Evolutionary conservation across 2,113 vertebrate species (phyloP), one percentile per base, ranked within the genome.

Genomic region (Acanthisitta chloris): DNA sequence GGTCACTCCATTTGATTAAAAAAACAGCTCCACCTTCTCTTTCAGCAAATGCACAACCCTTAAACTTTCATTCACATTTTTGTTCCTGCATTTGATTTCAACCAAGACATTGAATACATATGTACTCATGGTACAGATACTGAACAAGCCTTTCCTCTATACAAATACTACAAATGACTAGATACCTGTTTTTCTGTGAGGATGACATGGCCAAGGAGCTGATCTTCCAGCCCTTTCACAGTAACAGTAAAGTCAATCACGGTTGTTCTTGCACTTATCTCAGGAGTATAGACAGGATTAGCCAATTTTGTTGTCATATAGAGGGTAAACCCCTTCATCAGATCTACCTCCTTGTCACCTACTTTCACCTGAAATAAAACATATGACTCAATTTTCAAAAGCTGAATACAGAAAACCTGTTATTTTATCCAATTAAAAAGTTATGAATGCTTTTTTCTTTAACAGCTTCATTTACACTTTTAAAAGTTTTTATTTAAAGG

Each of bases 191-290:
- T 99, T 97, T 99, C 98, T 58, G 97, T 98, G 72, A 98, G 98
- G 71, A 99, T 99, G 74, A 99, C 98, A 18, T 98, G 97, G 19
- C 98, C 98, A 93, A 99, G 98, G 48, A 99, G 98, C 89, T 99
- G 98, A 96, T 99, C 98, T 97, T 99, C 98, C 71, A 99, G 94
- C 6, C 98, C 98, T 92, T 97, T 97, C 97, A 98, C 89, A 42
- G 98, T 99, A 59, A 99, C 98, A 6, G 98, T 99, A 88, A 99
- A 99, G 91, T 99, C 98, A 59, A 99, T 98, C 84, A 99, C 97
- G 8, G 98, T 97, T 6, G 98, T 97, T 92, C 98, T 98, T 80
- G 98, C 98, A 77, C 97, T 98, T 42, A 99, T 97, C 97, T 99
- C 98, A 14, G 98, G 98, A 49, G 98, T 98, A 95, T 98, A 99